phyloP scores from a whole-genome alignment of 2,888 invertebrate genomes.

The Nycteola revayana region DNA sequence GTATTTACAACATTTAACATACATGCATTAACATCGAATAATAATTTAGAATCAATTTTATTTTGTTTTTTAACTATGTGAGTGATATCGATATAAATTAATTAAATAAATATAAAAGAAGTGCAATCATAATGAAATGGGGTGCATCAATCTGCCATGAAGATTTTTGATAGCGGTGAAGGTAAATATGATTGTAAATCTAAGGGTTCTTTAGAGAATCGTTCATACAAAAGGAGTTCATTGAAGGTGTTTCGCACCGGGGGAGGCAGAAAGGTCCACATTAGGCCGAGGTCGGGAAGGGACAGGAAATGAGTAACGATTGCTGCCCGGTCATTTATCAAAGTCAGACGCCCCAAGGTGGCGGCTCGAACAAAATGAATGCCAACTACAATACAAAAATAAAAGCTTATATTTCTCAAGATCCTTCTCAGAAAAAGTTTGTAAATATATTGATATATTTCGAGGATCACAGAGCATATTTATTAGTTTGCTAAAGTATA shows the following conservation, averaged over 20 bases:
- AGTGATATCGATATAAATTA: constrained; percentile 16
- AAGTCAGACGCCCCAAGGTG: constrained; percentile 60
- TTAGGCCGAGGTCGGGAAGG: constrained; percentile 50
- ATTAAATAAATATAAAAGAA: constrained; percentile 21
- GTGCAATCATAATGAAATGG: constrained; percentile 10
- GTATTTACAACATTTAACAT: constrained; percentile 38
- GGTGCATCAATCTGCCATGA: constrained; percentile 19
- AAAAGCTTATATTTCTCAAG: too few relatives aligned
- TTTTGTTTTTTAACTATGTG: constrained; percentile 19
- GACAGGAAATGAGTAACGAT: constrained; percentile 74
- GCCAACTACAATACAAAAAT: constrained; percentile 39
- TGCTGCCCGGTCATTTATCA: constrained; percentile 72
- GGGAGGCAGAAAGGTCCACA: constrained; percentile 55
- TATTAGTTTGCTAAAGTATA: too few relatives aligned
- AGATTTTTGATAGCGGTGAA: constrained; percentile 29
- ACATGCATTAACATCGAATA: constrained; percentile 28
- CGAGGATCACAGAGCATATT: too few relatives aligned
- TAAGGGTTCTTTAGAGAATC: constrained; percentile 23
- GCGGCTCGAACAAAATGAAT: constrained; percentile 54
- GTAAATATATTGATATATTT: too few relatives aligned
- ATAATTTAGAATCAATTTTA: constrained; percentile 18
- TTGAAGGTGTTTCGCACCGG: constrained; percentile 41
- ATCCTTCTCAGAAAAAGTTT: too few relatives aligned
- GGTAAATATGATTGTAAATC: constrained; percentile 25
- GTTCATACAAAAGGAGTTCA: constrained; percentile 43